Conservation (phyloP, 1,140 invertebrate genomes). For the Ceratina calcarata region DNA sequence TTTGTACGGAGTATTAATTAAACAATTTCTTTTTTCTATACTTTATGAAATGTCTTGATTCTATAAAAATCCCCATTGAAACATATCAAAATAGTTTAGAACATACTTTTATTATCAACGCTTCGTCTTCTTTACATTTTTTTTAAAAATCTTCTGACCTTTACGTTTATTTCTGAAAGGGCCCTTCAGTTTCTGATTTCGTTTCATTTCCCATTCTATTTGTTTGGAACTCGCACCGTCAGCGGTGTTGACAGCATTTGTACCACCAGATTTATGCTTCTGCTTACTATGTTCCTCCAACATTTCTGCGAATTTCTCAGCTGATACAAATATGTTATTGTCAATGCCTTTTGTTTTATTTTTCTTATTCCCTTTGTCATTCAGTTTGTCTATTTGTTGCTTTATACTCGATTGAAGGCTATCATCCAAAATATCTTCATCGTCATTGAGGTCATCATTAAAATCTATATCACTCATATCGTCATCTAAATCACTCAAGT, state of each 20-base stretch:
- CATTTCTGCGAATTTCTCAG: conserved; percentile 87
- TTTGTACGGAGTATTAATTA: conserved; percentile 18
- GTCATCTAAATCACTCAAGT: conserved; percentile 63
- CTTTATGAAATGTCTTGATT: neutral
- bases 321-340: conserved; percentile 84
- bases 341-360: conserved; percentile 58
- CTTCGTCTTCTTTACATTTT: conserved; percentile 66
- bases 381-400: conserved; percentile 17
- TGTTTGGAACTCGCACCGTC: conserved; percentile 86
- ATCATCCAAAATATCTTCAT: conserved; percentile 14
- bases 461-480: conserved; percentile 66
- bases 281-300: conserved; percentile 85
- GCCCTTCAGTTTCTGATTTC: conserved; percentile 72
- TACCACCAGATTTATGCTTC: conserved; percentile 83
- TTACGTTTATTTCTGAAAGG: conserved; percentile 59
- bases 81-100: neutral
- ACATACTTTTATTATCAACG: conserved; percentile 42
- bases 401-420: conserved; percentile 23
- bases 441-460: conserved; percentile 43
- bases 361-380: conserved; percentile 30
- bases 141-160: conserved; percentile 32
- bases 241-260: conserved; percentile 83
- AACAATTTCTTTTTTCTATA: conserved; percentile 11
- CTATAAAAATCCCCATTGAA: neutral
- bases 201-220: conserved; percentile 85